Percentiles rank a stretch among this genome's conserved stretches.
Evolutionary conservation across 2,113 vertebrate genomes (phyloP).

Genomic region (human (Homo sapiens)): DNA sequence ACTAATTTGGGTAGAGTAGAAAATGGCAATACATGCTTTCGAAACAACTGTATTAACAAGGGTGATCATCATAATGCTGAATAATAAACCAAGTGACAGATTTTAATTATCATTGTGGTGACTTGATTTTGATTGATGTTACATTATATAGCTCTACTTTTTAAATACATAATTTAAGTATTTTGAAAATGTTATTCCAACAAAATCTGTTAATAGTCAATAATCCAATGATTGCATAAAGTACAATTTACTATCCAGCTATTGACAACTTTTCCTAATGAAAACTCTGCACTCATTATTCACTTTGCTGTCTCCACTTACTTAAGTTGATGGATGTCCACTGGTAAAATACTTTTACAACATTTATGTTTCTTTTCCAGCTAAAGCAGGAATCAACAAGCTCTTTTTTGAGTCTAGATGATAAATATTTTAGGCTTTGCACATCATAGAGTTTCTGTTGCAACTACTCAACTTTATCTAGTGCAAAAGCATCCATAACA

Average conservation of each 20-base stretch:
- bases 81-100: constrained; percentile 26
- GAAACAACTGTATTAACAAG: constrained; percentile 19
- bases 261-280: constrained; percentile 60
- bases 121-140: background rate
- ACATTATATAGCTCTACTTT: constrained; percentile 2
- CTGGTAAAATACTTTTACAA: background rate
- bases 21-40: constrained; percentile 5
- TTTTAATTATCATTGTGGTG: constrained; percentile 44
- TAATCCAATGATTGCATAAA: constrained; percentile 32
- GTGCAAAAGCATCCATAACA: background rate
- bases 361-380: constrained; percentile 28
- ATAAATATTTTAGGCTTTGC: background rate
- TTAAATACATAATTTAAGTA: constrained; percentile 29
- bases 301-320: constrained; percentile 52
- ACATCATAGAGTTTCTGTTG: background rate
- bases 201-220: constrained; percentile 66
- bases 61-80: background rate
- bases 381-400: background rate
- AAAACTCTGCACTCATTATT: constrained; percentile 68
- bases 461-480: background rate
- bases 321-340: constrained; percentile 9
- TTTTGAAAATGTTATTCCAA: constrained; percentile 47
- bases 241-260: constrained; percentile 17
- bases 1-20: constrained; percentile 47
- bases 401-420: background rate